phyloP scores from a whole-genome alignment of 2,888 invertebrate species.

The Oligia strigilis region DNA sequence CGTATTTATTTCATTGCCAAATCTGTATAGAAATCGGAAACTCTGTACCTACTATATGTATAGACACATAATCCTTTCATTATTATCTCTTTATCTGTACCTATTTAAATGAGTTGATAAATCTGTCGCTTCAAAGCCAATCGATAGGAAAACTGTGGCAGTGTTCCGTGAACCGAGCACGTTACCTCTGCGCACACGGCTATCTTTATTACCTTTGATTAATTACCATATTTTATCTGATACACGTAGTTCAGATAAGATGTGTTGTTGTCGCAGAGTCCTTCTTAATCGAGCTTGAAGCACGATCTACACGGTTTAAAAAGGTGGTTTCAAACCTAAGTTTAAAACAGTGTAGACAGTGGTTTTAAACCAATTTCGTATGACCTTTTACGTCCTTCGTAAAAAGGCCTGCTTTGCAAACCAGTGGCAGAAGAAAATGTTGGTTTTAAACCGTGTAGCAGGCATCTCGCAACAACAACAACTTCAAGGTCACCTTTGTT shows the following conservation, averaged over 20 bases:
- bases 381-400: no score
- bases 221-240: constrained; percentile 66
- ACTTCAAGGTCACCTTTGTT: no score
- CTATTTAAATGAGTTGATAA: constrained; percentile 42
- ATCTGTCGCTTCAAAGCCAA: constrained; percentile 27
- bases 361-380: no score
- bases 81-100: constrained; percentile 41
- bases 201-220: constrained; percentile 66
- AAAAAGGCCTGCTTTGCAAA: no score
- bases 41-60: neutral
- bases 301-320: no score
- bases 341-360: no score
- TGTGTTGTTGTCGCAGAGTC: constrained; percentile 46
- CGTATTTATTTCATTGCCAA: constrained; percentile 55
- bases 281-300: constrained; percentile 41
- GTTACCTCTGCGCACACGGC: constrained; percentile 18
- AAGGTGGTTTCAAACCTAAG: no score
- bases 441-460: no score
- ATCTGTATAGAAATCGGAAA: constrained; percentile 39
- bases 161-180: constrained; percentile 9
- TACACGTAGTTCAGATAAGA: constrained; percentile 62
- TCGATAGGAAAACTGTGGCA: constrained; percentile 39
- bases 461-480: no score
- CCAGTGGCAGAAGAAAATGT: no score
- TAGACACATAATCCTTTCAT: constrained; percentile 18